These are phyloP conservation scores for Nycticryphes semicollaris DNA, from an alignment of 2,113 vertebrate species.

Conservation along the genomic window DNA sequence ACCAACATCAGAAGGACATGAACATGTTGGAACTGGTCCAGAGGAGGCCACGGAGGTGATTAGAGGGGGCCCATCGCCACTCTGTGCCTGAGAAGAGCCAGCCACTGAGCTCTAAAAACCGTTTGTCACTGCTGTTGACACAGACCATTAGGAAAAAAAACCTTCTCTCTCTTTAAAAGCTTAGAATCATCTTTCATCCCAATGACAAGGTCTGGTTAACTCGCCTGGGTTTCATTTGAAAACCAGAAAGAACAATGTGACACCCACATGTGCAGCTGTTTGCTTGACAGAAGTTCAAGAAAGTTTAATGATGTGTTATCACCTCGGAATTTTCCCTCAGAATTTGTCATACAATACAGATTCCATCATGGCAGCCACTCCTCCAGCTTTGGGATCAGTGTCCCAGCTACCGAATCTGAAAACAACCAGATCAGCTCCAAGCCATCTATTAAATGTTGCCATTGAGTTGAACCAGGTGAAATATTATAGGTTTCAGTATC, in stretches of 20 bases:
- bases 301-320: not conserved
- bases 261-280: slow-evolving; percentile 19
- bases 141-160: not conserved
- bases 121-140: not conserved
- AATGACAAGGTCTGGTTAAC: not conserved
- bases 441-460: not conserved
- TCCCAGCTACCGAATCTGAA: not conserved
- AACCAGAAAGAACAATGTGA: not conserved
- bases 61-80: not conserved
- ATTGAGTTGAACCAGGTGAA: not conserved
- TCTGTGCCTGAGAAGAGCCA: not conserved
- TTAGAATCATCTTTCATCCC: not conserved
- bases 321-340: not conserved
- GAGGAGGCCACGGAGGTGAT: not conserved
- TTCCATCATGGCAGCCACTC: not conserved
- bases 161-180: not conserved
- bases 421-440: not conserved
- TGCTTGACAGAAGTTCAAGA: not conserved
- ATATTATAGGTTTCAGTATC: not conserved
- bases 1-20: not conserved
- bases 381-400: not conserved
- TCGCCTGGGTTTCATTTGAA: not conserved
- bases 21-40: not conserved
- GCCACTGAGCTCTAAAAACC: not conserved
- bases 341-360: not conserved